Percentiles rank a stretch among this genome's conserved stretches.
phyloP scores from a whole-genome alignment of 2,797 vertebrate species.

The Podarcis lilfordi region DNA sequence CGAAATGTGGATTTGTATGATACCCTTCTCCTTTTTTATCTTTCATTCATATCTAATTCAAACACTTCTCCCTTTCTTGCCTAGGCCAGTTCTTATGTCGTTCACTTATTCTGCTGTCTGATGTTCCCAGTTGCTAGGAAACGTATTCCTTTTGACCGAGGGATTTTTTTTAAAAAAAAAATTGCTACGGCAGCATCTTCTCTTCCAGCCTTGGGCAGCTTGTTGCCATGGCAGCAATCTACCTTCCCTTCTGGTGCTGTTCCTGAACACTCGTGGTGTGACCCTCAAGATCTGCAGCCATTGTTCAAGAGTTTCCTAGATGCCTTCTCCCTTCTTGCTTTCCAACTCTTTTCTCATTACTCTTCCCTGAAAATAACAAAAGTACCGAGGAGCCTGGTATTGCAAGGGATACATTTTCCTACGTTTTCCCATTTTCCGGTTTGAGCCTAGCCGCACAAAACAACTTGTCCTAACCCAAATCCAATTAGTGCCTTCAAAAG shows the following conservation, averaged over 20 bases:
- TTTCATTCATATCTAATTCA: neutral
- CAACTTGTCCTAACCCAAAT: neutral
- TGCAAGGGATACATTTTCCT: neutral
- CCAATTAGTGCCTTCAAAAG: neutral
- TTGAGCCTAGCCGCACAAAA: neutral
- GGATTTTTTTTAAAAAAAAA: neutral
- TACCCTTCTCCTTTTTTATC: neutral
- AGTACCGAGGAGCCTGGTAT: neutral
- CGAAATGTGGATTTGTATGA: neutral
- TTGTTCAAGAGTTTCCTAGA: neutral
- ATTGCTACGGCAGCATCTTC: conserved; percentile 9
- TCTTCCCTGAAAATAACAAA: neutral
- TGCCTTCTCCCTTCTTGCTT: neutral
- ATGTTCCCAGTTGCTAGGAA: conserved; percentile 39
- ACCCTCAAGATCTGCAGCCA: neutral
- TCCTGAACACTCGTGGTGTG: neutral
- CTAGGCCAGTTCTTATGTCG: neutral
- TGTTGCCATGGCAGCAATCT: conserved; percentile 38
- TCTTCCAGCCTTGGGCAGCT: conserved; percentile 24
- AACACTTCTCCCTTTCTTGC: neutral
- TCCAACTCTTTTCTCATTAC: neutral
- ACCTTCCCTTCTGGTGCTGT: conserved; percentile 12
- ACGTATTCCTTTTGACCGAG: conserved; percentile 2
- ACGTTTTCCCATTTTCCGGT: neutral
- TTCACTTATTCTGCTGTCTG: conserved; percentile 22